phyloP scores from a whole-genome alignment of 2,113 vertebrate species.

The Diadophis punctatus region DNA sequence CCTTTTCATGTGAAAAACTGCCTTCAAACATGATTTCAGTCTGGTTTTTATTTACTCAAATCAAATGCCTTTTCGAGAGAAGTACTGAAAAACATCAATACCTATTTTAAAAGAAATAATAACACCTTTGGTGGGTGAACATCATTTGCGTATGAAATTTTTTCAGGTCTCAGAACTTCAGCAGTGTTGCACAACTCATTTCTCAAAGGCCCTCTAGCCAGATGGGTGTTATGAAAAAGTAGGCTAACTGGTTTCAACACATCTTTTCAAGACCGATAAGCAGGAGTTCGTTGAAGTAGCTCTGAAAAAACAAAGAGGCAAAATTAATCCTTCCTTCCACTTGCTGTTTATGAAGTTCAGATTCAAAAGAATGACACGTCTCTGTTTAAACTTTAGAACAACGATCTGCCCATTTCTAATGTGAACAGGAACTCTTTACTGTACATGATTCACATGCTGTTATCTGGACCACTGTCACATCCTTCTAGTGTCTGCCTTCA shows the following conservation, averaged over 20 bases:
- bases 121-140: slow-evolving; percentile 34
- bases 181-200: slow-evolving; percentile 67
- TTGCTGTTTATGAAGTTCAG: slow-evolving; percentile 14
- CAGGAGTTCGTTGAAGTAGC: slow-evolving; percentile 62
- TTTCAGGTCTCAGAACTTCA: slow-evolving; percentile 46
- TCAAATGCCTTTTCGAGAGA: slow-evolving; percentile 37
- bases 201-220: slow-evolving; percentile 68
- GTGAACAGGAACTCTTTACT: not conserved
- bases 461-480: slow-evolving; percentile 52
- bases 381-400: slow-evolving; percentile 6
- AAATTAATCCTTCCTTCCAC: slow-evolving; percentile 36
- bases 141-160: slow-evolving; percentile 51
- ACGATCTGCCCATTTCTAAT: slow-evolving; percentile 12
- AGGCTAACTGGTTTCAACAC: slow-evolving; percentile 75
- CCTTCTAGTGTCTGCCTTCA: slow-evolving; percentile 55
- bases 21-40: not conserved
- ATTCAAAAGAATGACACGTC: not conserved
- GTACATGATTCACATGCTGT: slow-evolving; percentile 21
- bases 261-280: slow-evolving; percentile 74
- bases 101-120: slow-evolving; percentile 30
- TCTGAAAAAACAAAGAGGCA: slow-evolving; percentile 51
- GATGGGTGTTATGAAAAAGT: slow-evolving; percentile 64
- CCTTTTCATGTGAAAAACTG: not conserved
- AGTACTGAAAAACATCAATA: slow-evolving; percentile 21
- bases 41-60: slow-evolving; percentile 49